Conservation (phyloP, 2,797 vertebrate species). For the Microctenopoma stevenorrisi region DNA sequence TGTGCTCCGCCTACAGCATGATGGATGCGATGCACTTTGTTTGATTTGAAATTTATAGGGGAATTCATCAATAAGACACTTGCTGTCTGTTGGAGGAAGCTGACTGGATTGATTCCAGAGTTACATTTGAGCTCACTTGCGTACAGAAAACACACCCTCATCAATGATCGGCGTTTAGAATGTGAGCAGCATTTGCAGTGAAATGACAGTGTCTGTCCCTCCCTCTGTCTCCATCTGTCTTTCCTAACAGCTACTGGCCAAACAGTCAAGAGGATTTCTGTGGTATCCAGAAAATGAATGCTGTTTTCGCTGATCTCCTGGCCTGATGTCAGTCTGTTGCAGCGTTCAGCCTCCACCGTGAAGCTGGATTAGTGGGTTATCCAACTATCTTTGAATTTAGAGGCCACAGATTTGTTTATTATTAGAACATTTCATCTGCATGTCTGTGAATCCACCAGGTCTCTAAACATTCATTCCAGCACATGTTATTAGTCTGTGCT, state of each 20-base stretch:
- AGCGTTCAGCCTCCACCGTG: neutral
- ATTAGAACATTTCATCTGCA: neutral
- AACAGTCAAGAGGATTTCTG: neutral
- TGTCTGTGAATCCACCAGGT: neutral
- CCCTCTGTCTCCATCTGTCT: neutral
- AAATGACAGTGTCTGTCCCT: neutral
- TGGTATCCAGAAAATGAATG: neutral
- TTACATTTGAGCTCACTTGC: constrained; percentile 14
- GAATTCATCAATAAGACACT: constrained; percentile 35
- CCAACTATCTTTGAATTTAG: neutral
- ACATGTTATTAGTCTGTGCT: too few species aligned
- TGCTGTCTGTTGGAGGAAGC: constrained; percentile 14
- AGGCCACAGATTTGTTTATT: neutral
- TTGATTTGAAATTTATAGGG: constrained; percentile 43
- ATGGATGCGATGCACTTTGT: constrained; percentile 46
- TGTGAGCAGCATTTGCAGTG: neutral
- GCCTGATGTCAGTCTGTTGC: neutral
- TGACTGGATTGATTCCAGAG: constrained; percentile 35
- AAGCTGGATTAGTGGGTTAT: neutral
- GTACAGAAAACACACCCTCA: neutral
- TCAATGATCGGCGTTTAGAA: neutral
- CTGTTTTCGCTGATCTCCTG: neutral
- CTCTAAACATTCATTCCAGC: too few species aligned
- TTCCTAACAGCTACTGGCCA: neutral
- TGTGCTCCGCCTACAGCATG: constrained; percentile 24